Conservation (phyloP, 2,797 vertebrate species). For the Xerus rutilus region DNA sequence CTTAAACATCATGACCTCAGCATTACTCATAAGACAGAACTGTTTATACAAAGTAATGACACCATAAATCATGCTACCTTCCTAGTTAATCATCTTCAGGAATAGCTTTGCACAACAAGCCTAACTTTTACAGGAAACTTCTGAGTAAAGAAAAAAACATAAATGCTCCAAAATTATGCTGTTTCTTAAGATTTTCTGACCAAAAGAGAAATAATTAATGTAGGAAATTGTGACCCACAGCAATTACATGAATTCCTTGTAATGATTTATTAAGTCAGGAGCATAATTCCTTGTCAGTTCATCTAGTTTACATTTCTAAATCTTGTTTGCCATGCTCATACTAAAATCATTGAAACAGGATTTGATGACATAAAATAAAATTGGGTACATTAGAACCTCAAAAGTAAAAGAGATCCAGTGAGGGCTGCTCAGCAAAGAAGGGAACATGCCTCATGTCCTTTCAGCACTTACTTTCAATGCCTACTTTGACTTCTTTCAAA, state of each 20-base stretch:
- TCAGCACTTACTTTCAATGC: neutral
- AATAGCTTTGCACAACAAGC: neutral
- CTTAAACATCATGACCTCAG: slow-evolving; percentile 32
- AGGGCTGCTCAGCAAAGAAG: neutral
- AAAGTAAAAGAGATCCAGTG: neutral
- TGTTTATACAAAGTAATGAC: neutral
- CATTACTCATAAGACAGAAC: neutral
- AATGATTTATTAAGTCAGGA: neutral
- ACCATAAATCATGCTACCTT: neutral
- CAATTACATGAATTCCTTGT: neutral
- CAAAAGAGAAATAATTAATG: neutral
- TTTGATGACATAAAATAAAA: slow-evolving; percentile 25
- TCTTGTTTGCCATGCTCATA: neutral
- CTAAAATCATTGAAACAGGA: neutral
- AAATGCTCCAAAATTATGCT: neutral
- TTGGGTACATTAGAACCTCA: neutral
- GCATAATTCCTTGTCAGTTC: neutral
- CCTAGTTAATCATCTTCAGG: neutral
- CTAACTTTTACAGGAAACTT: slow-evolving; percentile 34
- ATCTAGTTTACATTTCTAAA: neutral
- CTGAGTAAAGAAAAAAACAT: neutral
- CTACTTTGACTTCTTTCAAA: slow-evolving; percentile 11
- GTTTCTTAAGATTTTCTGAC: neutral
- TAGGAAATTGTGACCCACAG: neutral
- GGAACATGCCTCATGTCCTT: neutral